Percentiles rank a stretch among this genome's conserved stretches.
Conservation (phyloP, 2,888 invertebrate species). For the Leucophora obtusa region DNA sequence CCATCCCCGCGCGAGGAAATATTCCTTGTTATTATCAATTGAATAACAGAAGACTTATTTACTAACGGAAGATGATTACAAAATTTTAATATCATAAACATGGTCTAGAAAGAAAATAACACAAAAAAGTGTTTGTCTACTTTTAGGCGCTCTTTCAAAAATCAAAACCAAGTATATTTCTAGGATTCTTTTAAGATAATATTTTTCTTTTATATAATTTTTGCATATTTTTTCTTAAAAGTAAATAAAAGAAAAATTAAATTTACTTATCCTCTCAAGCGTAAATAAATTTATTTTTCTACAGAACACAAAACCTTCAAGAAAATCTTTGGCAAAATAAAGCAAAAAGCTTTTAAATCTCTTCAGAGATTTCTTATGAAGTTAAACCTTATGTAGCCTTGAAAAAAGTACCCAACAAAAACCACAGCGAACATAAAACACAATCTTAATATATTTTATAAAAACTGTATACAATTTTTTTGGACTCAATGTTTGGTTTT, state of each 20-base stretch:
- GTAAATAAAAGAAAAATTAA: neutral
- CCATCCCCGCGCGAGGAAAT: too few relatives aligned
- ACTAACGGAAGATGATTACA: too few relatives aligned
- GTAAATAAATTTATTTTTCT: neutral
- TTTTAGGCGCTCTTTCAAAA: neutral
- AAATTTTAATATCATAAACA: too few relatives aligned
- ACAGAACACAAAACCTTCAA: neutral
- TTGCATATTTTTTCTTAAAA: neutral
- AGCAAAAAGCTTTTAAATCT: slow-evolving; percentile 40
- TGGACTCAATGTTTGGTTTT: neutral
- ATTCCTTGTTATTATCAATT: too few relatives aligned
- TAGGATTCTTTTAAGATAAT: neutral
- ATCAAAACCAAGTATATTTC: neutral
- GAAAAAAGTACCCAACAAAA: slow-evolving; percentile 1
- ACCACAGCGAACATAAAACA: neutral
- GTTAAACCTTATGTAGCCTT: slow-evolving; percentile 28
- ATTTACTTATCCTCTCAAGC: neutral
- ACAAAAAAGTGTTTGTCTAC: neutral
- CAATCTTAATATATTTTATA: neutral
- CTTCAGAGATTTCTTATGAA: slow-evolving; percentile 22
- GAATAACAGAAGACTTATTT: too few relatives aligned
- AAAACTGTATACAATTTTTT: neutral
- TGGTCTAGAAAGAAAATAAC: too few relatives aligned
- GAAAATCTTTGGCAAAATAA: slow-evolving; percentile 16
- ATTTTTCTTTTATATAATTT: neutral